Conservation (phyloP, 2,797 vertebrate genomes). For the Pangasius sanitwongsei region DNA sequence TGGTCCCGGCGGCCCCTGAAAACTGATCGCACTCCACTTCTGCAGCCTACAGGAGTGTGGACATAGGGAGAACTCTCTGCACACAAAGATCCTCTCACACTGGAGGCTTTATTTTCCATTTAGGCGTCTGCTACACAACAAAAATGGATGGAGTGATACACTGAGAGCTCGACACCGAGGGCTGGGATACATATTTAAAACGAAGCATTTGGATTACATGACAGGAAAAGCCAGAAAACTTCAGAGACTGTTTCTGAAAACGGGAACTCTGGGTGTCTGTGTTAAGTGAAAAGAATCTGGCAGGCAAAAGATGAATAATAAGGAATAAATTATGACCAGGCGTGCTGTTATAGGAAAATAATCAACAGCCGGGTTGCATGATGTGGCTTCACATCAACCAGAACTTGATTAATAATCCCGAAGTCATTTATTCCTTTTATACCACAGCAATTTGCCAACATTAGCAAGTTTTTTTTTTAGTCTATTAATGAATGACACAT, state of each 20-base stretch:
- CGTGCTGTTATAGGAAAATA: slow-evolving; percentile 10
- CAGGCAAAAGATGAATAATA: slow-evolving; percentile 30
- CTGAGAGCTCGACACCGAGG: slow-evolving; percentile 19
- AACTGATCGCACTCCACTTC: slow-evolving; percentile 61
- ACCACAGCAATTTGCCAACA: not conserved
- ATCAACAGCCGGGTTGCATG: slow-evolving; percentile 5
- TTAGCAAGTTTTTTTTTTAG: not conserved
- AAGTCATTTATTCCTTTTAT: not conserved
- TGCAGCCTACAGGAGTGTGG: slow-evolving; percentile 30
- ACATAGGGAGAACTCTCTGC: not conserved
- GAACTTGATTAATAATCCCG: slow-evolving; percentile 14
- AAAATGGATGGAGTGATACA: slow-evolving; percentile 45
- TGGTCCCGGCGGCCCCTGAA: slow-evolving; percentile 54
- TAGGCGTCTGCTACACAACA: slow-evolving; percentile 10
- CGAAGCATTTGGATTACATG: slow-evolving; percentile 21
- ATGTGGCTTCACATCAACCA: not conserved
- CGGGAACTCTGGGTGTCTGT: slow-evolving; percentile 23
- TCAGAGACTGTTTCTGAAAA: slow-evolving; percentile 31
- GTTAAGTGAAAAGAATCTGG: slow-evolving; percentile 48
- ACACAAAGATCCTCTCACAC: slow-evolving; percentile 47
- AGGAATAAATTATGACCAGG: slow-evolving; percentile 10
- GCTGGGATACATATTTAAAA: slow-evolving; percentile 18
- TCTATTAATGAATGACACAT: not conserved
- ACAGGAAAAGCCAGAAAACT: slow-evolving; percentile 38
- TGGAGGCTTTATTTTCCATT: slow-evolving; percentile 28